Evolutionary conservation across 2,113 vertebrate species (phyloP).

Genomic region (Megaleporinus macrocephalus): DNA sequence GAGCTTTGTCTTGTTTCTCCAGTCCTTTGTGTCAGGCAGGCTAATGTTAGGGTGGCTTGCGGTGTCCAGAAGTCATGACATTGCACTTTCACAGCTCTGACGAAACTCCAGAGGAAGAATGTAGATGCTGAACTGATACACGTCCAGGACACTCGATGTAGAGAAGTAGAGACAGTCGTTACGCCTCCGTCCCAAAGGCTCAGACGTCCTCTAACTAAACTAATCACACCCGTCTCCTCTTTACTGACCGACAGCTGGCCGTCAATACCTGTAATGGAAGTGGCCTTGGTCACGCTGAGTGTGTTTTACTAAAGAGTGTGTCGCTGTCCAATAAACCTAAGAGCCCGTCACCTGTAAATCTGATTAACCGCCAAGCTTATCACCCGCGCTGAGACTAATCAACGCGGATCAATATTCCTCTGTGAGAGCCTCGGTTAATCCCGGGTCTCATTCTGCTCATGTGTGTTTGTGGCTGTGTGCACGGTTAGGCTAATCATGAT

Average conservation of each 20-base stretch:
- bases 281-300: conserved; percentile 18
- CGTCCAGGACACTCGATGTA: no score
- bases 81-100: no score
- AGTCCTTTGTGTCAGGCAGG: no score
- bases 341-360: conserved; percentile 30
- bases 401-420: conserved; percentile 34
- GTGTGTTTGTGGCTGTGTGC: background rate
- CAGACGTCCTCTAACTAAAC: conserved; percentile 32
- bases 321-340: conserved; percentile 21
- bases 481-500: background rate
- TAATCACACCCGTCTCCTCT: conserved; percentile 24
- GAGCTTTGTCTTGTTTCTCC: no score
- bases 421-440: conserved; percentile 11
- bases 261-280: conserved; percentile 42
- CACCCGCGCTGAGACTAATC: conserved; percentile 9
- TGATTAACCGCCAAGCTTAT: conserved; percentile 23
- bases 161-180: background rate
- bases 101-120: no score
- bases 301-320: conserved; percentile 6
- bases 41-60: no score
- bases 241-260: conserved; percentile 13
- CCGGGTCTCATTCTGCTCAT: conserved; percentile 13
- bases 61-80: no score
- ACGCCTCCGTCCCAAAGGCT: conserved; percentile 18
- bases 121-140: no score